These are phyloP conservation scores for Euura saliciscinereae DNA, from an alignment of 1,140 invertebrate genomes.

Conservation along the genomic window DNA sequence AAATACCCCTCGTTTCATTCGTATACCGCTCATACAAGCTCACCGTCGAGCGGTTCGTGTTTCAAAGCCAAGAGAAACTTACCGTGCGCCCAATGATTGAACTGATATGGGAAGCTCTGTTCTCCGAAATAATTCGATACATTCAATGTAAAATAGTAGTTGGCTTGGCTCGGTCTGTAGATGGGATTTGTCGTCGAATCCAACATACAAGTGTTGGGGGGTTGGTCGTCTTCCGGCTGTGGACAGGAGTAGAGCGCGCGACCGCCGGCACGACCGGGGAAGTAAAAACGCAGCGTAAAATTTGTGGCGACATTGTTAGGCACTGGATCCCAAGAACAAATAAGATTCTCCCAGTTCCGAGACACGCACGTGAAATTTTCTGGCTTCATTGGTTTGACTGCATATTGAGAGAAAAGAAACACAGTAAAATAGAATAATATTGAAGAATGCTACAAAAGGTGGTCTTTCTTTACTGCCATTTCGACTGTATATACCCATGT, in stretches of 20 bases:
- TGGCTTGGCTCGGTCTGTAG: slow-evolving; percentile 65
- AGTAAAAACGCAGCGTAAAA: slow-evolving; percentile 62
- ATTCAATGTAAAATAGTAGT: slow-evolving; percentile 63
- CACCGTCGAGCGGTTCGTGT: no score
- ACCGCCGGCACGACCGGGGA: slow-evolving; percentile 50
- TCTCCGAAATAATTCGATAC: slow-evolving; percentile 64
- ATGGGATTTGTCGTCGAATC: slow-evolving; percentile 62
- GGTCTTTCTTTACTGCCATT: no score
- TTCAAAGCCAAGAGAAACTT: slow-evolving; percentile 17
- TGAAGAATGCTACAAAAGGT: no score
- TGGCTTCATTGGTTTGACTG: slow-evolving; percentile 61
- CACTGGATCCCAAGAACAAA: slow-evolving; percentile 67
- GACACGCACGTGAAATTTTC: slow-evolving; percentile 69
- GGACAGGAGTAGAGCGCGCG: slow-evolving; percentile 48
- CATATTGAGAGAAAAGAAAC: not conserved
- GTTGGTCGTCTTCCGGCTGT: slow-evolving; percentile 29
- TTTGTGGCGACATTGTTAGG: slow-evolving; percentile 61
- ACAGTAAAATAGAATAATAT: no score
- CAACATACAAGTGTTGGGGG: slow-evolving; percentile 60
- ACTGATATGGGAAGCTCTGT: slow-evolving; percentile 54
- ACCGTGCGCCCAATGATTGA: slow-evolving; percentile 69
- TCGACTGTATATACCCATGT: no score
- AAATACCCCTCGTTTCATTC: not conserved
- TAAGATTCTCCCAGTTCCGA: slow-evolving; percentile 70
- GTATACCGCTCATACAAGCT: no score